Base-by-base conservation (phyloP, 2,888 invertebrate species). In the Ochlodes sylvanus region DNA sequence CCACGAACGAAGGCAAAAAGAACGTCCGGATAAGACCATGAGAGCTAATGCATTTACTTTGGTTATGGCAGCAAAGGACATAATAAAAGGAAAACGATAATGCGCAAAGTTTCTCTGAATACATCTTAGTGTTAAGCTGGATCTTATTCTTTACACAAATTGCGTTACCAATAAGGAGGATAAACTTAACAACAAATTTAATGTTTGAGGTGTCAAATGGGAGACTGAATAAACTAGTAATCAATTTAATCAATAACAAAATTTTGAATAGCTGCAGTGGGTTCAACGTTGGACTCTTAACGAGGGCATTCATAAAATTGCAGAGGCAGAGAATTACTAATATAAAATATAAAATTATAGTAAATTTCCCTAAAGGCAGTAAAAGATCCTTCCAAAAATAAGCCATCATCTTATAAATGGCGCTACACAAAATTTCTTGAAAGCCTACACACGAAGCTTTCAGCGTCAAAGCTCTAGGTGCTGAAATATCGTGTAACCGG, bases 401-500 rank as follows among this genome's bases (percentile, higher is more conserved):
- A 65, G 65, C 41, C 27, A 44, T 50, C 64, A 58, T 50, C 41
- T n/a, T 47, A 12, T 41, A 54, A 54, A 61, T 41, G n/a, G 58
- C 21, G 57, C 14, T 19, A 41, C 14, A 34, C n/a, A 27, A 58
- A 60, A 67, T 44, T 55, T 60, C 60, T 54, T 61, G 44, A 67
- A 67, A 61, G 60, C 66, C 60, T 66, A 58, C 50, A 64, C 47
- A 54, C 41, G 60, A 41, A 54, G 54, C 60, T 38, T 32, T 54
- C 61, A 62, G 47, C 47, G 50, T 57, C 56, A 34, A 27, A n/a
- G n/a, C n/a, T n/a, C n/a, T n/a, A n/a, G 27, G 56, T 77, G 75
- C 76, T 74, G 72, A 75, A 77, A 73, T 75, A 76, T 75, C 73
- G 70, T 63, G 74, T 77, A 74, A 73, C 76, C 70, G 72, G 74